Percentiles rank a stretch among this genome's conserved stretches.
Evolutionary conservation across 2,113 vertebrate species (phyloP).

Genomic region (Eptesicus fuscus): DNA sequence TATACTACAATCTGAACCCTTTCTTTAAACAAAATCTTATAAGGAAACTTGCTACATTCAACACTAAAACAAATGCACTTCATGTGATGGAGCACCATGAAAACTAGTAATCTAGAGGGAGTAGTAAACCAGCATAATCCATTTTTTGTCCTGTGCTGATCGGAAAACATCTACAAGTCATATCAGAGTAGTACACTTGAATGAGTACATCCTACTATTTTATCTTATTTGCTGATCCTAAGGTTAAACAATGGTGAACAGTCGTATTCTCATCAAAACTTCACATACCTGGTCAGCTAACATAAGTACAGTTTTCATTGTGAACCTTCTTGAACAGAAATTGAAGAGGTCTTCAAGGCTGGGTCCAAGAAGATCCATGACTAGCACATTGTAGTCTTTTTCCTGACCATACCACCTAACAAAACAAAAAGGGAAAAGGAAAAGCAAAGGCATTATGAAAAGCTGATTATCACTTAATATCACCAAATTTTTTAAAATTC

Average conservation of each 20-base stretch:
- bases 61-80: neutral
- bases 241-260: neutral
- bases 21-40: neutral
- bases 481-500: neutral
- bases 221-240: neutral
- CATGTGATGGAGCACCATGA: neutral
- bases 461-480: neutral
- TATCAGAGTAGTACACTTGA: neutral
- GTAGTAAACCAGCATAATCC: neutral
- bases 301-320: conserved; percentile 99
- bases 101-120: neutral
- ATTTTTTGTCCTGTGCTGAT: neutral
- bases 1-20: neutral
- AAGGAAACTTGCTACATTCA: neutral
- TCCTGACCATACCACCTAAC: conserved; percentile 99
- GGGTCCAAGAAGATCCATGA: conserved; percentile 98
- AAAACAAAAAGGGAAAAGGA: neutral
- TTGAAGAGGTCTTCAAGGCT: conserved; percentile 99
- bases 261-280: conserved; percentile 14
- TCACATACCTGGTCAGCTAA: conserved; percentile 97
- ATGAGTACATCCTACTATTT: neutral
- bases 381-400: conserved; percentile 99
- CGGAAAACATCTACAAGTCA: neutral
- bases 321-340: conserved; percentile 99
- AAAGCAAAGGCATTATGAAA: neutral